Evolutionary conservation across 2,888 invertebrate species (phyloP), one percentile per base, ranked within the genome.

Genomic region (Dryomyza anilis): DNA sequence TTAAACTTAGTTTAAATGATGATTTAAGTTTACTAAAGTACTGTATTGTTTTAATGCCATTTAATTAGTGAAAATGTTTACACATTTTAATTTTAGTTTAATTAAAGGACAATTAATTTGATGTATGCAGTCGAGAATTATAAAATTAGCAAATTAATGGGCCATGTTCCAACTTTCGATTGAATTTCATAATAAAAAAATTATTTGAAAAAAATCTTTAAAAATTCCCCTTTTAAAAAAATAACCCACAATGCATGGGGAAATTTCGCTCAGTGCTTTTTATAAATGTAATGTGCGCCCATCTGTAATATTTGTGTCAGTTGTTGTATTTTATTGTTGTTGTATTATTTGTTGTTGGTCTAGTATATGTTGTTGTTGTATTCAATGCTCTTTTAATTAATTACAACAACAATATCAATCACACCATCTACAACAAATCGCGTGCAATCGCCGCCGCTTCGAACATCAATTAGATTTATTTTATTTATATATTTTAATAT

Each of bases 351-450:
- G n/a, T n/a, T n/a, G n/a, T n/a, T n/a, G n/a, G n/a, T n/a, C n/a
- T n/a, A n/a, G n/a, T n/a, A n/a, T n/a, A n/a, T n/a, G n/a, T n/a
- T n/a, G n/a, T n/a, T n/a, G n/a, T n/a, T n/a, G n/a, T n/a, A n/a
- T n/a, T n/a, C n/a, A n/a, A n/a, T n/a, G n/a, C n/a, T n/a, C n/a
- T 27, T 52, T 52, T 60, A 60, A 60, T 60, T 52, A 60, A 52
- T 52, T 52, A 36, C 36, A 60, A 60, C 10, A 52, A 19, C 16
- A 27, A 55, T 8, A 55, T 29, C 2, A 30, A 27, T 14, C 21
- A 29, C 14, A 27, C 43, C 27, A 45, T 27, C 12, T 19, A 55
- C 52, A 50, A 33, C 21, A 55, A 55, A 1, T 61, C 43, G 61
- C 43, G 39, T 61, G 61, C 61, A 48, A 27, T 56, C 25, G 19